Conservation (phyloP, 2,888 invertebrate genomes). For the Ommatoiulus sabulosus region DNA sequence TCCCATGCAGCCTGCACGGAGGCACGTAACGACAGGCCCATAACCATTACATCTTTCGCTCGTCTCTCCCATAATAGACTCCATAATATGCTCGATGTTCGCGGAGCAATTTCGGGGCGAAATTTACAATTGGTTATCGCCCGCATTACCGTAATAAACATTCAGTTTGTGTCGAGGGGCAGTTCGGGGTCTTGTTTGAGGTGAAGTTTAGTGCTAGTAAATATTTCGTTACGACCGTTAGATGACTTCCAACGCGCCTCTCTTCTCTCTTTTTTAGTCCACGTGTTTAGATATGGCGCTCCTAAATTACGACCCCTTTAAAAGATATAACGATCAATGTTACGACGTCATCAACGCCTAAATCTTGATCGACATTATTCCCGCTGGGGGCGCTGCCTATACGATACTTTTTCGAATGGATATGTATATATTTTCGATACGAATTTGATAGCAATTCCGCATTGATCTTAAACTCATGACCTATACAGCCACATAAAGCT, state of each 20-base stretch:
- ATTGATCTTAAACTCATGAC: too few species aligned
- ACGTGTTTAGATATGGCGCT: not conserved
- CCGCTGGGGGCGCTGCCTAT: not conserved
- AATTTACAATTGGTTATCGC: slow-evolving; percentile 1
- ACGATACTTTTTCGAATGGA: too few species aligned
- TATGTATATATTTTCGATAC: too few species aligned
- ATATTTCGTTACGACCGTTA: not conserved
- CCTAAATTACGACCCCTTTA: not conserved
- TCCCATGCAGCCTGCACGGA: not conserved
- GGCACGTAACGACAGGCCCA: not conserved
- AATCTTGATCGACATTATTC: not conserved
- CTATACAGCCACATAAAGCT: too few species aligned
- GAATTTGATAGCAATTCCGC: too few species aligned
- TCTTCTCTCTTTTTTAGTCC: not conserved
- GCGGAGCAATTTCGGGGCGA: not conserved
- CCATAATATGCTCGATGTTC: not conserved
- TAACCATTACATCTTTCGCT: not conserved
- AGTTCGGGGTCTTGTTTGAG: slow-evolving; percentile 1
- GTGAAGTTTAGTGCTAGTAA: not conserved
- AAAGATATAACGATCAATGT: not conserved
- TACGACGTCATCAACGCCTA: not conserved
- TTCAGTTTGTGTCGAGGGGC: not conserved
- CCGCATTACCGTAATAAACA: not conserved
- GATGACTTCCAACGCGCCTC: not conserved
- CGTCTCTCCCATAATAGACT: not conserved